phyloP scores from a whole-genome alignment of 2,113 vertebrate species.

The Leptocoma aspasia region DNA sequence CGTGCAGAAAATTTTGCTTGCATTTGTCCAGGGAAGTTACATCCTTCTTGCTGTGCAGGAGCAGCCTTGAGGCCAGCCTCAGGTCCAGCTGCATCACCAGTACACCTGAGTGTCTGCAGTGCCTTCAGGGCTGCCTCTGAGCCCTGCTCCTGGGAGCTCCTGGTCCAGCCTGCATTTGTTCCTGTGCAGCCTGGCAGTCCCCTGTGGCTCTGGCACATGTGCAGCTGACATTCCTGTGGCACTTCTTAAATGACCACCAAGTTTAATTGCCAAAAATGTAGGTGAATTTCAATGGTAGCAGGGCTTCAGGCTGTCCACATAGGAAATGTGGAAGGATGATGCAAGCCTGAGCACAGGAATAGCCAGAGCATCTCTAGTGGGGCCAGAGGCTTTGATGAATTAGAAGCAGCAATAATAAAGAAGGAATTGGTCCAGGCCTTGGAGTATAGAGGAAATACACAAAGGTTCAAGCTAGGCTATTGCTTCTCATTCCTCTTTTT shows the following conservation, averaged over 20 bases:
- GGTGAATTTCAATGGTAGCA: background rate
- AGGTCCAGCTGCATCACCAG: background rate
- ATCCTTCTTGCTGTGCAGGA: background rate
- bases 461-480: background rate
- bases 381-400: background rate
- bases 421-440: background rate
- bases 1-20: background rate
- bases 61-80: background rate
- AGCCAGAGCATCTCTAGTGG: background rate
- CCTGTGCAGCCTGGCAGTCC: background rate
- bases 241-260: background rate
- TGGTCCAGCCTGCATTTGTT: fast-evolving
- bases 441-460: background rate
- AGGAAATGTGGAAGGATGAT: background rate
- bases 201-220: background rate
- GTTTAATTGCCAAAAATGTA: background rate
- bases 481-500: background rate
- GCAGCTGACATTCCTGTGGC: background rate
- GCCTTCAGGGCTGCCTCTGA: background rate
- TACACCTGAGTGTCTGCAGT: background rate
- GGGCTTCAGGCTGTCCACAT: background rate
- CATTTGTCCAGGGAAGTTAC: background rate
- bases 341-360: background rate
- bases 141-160: background rate
- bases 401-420: background rate